These are phyloP conservation scores for Eledone cirrhosa DNA, from an alignment of 2,888 invertebrate species.

Conservation along the genomic window DNA sequence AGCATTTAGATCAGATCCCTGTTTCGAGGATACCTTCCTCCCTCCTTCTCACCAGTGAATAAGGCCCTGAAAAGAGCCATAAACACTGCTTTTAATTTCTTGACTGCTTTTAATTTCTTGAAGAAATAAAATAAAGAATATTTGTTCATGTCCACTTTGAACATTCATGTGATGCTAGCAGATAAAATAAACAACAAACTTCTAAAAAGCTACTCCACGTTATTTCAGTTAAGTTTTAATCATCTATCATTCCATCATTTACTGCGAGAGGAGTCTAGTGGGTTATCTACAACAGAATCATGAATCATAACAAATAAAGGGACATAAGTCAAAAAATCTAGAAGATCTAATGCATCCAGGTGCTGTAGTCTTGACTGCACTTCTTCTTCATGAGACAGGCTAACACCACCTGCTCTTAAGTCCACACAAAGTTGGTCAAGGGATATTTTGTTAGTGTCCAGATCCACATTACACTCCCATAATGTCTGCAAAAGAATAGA, in stretches of 20 bases:
- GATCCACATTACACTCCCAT: slow-evolving; percentile 64
- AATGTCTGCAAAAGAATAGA: slow-evolving; percentile 50
- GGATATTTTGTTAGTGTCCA: slow-evolving; percentile 57
- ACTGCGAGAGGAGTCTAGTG: slow-evolving; percentile 52
- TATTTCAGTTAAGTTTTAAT: no score
- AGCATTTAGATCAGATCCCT: no score
- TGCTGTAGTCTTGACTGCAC: slow-evolving; percentile 58
- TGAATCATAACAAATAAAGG: slow-evolving; percentile 66
- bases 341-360: slow-evolving; percentile 54
- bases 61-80: no score
- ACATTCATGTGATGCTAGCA: no score
- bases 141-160: no score
- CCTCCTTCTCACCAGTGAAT: no score
- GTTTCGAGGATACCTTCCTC: no score
- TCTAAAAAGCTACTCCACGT: no score
- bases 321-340: slow-evolving; percentile 65
- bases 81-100: no score
- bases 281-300: slow-evolving; percentile 60
- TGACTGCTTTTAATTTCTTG: no score
- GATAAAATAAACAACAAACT: no score
- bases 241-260: slow-evolving; percentile 38
- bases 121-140: no score
- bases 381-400: slow-evolving; percentile 54
- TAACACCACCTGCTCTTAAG: slow-evolving; percentile 63
- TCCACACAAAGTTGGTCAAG: slow-evolving; percentile 62